A percentile compares a stretch with the other conserved stretches of the same genome.
These are phyloP conservation scores for Acipenser oxyrinchus DNA, from an alignment of 2,797 vertebrate species.

Conservation along the genomic window DNA sequence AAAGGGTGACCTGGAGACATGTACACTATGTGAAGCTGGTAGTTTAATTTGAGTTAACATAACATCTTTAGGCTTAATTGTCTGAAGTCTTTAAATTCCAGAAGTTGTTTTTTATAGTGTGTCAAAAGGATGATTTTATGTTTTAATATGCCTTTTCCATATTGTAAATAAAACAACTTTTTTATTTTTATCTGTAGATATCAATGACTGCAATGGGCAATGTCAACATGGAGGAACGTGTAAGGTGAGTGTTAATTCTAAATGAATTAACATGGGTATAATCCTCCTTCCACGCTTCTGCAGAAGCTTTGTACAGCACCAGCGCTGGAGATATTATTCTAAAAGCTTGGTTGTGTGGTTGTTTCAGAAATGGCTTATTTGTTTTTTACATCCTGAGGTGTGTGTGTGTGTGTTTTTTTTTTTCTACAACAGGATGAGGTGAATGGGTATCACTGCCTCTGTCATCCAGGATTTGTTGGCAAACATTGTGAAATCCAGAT, in stretches of 20 bases:
- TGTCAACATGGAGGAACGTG: slow-evolving; percentile 86
- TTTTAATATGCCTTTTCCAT: neutral
- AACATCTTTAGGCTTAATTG: too few species aligned
- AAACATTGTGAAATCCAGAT: slow-evolving; percentile 75
- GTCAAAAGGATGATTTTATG: neutral
- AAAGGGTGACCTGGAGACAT: too few species aligned
- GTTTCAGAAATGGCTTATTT: neutral
- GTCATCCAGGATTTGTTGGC: slow-evolving; percentile 70
- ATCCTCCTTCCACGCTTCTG: neutral
- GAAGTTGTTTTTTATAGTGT: too few species aligned
- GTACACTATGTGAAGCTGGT: too few species aligned
- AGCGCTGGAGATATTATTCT: neutral
- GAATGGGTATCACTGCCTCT: slow-evolving; percentile 73
- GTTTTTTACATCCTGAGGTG: neutral
- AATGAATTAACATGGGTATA: neutral
- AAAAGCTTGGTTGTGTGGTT: too few species aligned
- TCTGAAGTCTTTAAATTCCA: too few species aligned
- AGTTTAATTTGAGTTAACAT: too few species aligned
- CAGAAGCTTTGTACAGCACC: too few species aligned
- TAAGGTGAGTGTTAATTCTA: slow-evolving; percentile 59
- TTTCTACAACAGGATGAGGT: slow-evolving; percentile 50
- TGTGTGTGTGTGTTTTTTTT: neutral
- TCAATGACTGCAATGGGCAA: slow-evolving; percentile 77
- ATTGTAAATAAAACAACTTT: slow-evolving; percentile 3
- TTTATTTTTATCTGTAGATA: slow-evolving; percentile 51